Evolutionary conservation across 2,113 vertebrate species (phyloP).

Genomic region (Sphaerodactylus townsendi): DNA sequence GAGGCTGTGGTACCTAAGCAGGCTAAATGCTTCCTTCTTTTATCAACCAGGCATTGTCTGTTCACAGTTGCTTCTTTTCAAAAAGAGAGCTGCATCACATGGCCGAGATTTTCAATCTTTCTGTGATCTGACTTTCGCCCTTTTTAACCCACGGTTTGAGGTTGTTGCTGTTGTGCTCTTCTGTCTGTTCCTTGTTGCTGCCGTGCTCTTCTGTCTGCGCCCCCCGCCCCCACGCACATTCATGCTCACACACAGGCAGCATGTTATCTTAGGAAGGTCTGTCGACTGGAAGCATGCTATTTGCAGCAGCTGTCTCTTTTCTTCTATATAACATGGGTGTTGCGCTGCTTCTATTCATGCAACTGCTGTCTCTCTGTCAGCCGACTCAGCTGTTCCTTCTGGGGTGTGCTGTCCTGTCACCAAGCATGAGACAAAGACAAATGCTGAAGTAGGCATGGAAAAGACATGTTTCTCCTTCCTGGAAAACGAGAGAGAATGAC

Average conservation of each 20-base stretch:
- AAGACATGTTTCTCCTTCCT: background rate
- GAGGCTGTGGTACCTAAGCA: background rate
- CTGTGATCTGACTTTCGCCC: too few species aligned
- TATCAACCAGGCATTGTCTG: background rate
- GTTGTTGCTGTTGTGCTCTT: background rate
- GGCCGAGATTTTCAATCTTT: too few species aligned
- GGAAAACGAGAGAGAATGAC: background rate
- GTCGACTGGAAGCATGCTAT: background rate
- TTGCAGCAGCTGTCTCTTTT: background rate
- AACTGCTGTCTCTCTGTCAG: background rate
- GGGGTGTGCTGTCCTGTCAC: background rate
- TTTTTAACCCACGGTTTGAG: background rate
- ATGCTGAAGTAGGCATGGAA: background rate
- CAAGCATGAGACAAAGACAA: background rate
- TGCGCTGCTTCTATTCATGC: conserved; percentile 8
- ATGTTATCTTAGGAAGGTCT: background rate
- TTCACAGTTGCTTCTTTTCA: background rate
- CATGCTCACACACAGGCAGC: too few species aligned
- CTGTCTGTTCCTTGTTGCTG: background rate
- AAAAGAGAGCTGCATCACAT: background rate
- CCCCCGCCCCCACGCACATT: background rate
- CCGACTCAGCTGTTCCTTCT: conserved; percentile 13
- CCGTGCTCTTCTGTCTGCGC: too few species aligned
- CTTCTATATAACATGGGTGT: background rate
- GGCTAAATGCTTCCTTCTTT: background rate